Evolutionary conservation across 2,888 invertebrate species (phyloP).

Genomic region (Leptodirus hochenwartii): DNA sequence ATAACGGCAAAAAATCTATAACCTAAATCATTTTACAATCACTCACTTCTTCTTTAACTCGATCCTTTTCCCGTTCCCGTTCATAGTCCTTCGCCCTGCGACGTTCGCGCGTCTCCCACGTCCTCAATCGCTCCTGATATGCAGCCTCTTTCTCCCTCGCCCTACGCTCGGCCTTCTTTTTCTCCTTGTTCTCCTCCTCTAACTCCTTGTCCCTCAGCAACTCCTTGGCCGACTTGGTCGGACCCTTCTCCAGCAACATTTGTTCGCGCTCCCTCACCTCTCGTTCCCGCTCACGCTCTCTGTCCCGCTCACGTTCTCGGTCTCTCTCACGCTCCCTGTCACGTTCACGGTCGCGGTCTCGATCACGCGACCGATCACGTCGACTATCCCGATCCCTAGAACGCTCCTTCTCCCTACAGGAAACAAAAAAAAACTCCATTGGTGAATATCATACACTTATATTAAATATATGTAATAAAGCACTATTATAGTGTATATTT

Average conservation of each 20-base stretch:
- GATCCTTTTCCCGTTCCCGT: conserved; percentile 70
- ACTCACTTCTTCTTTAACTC: conserved; percentile 68
- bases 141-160: conserved; percentile 89
- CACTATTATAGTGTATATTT: not conserved
- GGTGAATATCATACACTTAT: no score
- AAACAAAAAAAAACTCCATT: no score
- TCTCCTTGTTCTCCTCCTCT: conserved; percentile 83
- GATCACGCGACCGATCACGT: no score
- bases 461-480: conserved; percentile 1
- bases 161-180: conserved; percentile 76
- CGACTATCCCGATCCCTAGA: no score
- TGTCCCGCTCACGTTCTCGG: conserved; percentile 38
- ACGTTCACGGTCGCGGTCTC: conserved; percentile 20
- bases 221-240: conserved; percentile 36
- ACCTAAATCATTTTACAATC: no score
- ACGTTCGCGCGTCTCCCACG: conserved; percentile 81
- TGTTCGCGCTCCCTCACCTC: conserved; percentile 32
- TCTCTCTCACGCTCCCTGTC: conserved; percentile 43
- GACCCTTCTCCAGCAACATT: no score
- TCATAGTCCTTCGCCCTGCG: conserved; percentile 83
- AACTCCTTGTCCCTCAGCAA: conserved; percentile 61
- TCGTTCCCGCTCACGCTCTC: conserved; percentile 30
- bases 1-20: no score
- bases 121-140: conserved; percentile 69
- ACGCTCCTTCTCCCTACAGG: no score